Evolutionary conservation across 2,113 vertebrate species (phyloP).

Genomic region (Isurus oxyrinchus): DNA sequence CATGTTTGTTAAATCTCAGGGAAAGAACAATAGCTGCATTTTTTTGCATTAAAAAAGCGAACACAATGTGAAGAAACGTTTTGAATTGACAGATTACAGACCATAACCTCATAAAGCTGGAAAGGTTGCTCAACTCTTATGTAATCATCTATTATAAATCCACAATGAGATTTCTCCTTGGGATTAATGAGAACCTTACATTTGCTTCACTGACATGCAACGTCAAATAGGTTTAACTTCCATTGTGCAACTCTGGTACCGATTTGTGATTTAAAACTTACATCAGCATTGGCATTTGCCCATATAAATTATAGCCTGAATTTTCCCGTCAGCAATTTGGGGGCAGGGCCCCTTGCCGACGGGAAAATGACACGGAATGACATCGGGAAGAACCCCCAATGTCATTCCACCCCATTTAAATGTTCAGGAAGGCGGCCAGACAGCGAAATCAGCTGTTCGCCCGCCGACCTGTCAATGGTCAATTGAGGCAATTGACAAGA

Average conservation of each 20-base stretch:
- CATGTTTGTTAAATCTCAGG: not conserved
- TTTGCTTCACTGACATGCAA: not conserved
- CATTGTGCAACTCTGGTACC: not conserved
- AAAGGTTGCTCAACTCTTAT: not conserved
- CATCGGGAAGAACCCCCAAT: no score
- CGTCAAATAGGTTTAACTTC: not conserved
- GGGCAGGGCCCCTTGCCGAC: no score
- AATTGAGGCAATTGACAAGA: no score
- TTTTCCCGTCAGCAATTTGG: no score
- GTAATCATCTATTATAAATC: not conserved
- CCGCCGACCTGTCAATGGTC: no score
- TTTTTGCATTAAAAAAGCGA: not conserved
- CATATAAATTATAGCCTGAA: not conserved
- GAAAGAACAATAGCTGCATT: not conserved
- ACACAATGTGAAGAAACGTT: not conserved
- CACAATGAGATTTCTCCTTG: not conserved
- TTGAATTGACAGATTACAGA: not conserved
- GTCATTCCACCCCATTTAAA: no score
- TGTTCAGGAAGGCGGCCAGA: no score
- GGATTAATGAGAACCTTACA: not conserved
- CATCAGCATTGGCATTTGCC: not conserved
- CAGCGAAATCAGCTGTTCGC: no score
- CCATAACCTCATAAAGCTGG: not conserved
- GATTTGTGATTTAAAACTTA: not conserved
- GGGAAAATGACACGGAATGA: no score